Conservation (phyloP, 2,113 vertebrate species). For the Columba livia region DNA sequence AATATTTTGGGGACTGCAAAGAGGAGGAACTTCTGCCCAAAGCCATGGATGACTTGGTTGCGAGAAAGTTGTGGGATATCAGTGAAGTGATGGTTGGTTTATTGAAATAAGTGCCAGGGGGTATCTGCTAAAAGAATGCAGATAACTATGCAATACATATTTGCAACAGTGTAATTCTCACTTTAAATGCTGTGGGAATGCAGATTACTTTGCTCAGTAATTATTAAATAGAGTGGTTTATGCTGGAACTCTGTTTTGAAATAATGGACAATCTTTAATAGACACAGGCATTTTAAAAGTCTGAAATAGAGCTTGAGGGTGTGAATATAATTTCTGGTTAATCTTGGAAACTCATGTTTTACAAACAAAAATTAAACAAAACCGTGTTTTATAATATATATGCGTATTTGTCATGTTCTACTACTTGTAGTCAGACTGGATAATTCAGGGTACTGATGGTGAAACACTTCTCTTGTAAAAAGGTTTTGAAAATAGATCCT, state of each 20-base stretch:
- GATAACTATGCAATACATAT: not conserved
- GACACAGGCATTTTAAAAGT: not conserved
- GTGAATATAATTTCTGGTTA: slow-evolving; percentile 21
- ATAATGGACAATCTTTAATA: not conserved
- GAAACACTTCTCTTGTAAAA: not conserved
- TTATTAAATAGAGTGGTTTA: not conserved
- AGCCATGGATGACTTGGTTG: slow-evolving; percentile 84
- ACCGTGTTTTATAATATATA: not conserved
- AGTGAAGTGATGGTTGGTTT: slow-evolving; percentile 93
- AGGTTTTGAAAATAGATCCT: not conserved
- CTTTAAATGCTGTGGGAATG: not conserved
- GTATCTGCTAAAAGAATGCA: not conserved
- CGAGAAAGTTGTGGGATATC: slow-evolving; percentile 90
- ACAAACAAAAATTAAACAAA: not conserved
- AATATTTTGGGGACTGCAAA: slow-evolving; percentile 90
- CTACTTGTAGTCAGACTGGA: not conserved
- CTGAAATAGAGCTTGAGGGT: not conserved
- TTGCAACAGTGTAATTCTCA: not conserved
- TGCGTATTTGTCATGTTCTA: not conserved
- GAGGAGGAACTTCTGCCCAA: slow-evolving; percentile 88
- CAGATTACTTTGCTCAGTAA: not conserved
- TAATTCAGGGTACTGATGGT: not conserved
- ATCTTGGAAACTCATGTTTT: not conserved
- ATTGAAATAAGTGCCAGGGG: slow-evolving; percentile 71
- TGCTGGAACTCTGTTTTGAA: slow-evolving; percentile 7